These are phyloP conservation scores for Salarias fasciatus DNA, from an alignment of 2,797 vertebrate species.

Conservation along the genomic window DNA sequence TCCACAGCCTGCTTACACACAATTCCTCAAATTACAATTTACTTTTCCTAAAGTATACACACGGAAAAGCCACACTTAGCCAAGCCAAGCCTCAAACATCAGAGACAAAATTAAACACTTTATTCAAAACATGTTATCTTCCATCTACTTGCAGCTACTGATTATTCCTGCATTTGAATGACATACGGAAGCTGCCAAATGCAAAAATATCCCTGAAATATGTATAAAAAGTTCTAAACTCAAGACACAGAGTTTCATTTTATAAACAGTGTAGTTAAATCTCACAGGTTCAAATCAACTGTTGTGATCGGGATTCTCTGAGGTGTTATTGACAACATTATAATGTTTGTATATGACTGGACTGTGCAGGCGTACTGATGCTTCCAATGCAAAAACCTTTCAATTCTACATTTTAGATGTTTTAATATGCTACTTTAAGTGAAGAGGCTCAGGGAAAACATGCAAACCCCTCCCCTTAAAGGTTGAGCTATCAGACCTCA, in stretches of 20 bases:
- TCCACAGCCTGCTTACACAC: conserved; percentile 25
- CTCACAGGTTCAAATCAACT: neutral
- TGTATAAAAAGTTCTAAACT: neutral
- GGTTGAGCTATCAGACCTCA: no score
- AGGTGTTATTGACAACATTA: neutral
- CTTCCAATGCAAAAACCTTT: no score
- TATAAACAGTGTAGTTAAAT: neutral
- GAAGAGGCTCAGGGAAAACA: no score
- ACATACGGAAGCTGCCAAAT: conserved; percentile 17
- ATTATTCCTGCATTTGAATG: conserved; percentile 23
- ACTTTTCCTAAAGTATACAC: conserved; percentile 57
- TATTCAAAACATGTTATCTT: conserved; percentile 67
- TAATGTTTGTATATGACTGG: neutral
- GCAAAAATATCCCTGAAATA: conserved; percentile 7
- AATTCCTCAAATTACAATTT: conserved; percentile 61
- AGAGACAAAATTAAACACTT: conserved; percentile 56
- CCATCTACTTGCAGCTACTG: conserved; percentile 41
- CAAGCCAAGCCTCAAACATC: conserved; percentile 65
- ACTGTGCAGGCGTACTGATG: no score
- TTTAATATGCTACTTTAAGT: no score
- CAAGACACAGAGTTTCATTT: neutral
- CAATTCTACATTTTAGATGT: no score
- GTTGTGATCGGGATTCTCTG: neutral
- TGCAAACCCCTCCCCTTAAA: neutral
- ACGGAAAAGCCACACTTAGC: conserved; percentile 45